phyloP scores from a whole-genome alignment of 2,113 vertebrate species.

The Sula dactylatra region DNA sequence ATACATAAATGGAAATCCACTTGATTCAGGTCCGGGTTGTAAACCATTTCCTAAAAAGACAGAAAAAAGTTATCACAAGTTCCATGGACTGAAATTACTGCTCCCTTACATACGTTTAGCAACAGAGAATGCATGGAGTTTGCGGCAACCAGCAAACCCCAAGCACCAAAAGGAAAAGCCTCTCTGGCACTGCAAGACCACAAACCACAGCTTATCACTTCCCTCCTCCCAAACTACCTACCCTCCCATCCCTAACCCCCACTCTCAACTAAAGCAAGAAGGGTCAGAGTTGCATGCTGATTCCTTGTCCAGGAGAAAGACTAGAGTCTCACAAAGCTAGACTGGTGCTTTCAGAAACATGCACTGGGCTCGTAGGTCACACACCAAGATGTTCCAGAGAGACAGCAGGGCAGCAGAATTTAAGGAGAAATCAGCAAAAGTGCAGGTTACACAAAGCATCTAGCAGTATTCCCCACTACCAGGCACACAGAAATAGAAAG shows the following conservation, averaged over 20 bases:
- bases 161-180: background rate
- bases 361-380: background rate
- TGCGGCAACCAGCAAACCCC: background rate
- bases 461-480: background rate
- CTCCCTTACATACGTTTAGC: background rate
- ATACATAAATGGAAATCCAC: slow-evolving; percentile 72
- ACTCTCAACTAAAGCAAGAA: background rate
- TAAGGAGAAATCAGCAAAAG: background rate
- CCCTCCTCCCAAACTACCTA: background rate
- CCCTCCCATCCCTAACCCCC: background rate
- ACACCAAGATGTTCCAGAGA: background rate
- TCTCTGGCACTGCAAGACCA: background rate
- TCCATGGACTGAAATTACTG: background rate
- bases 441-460: background rate
- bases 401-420: background rate
- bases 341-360: background rate
- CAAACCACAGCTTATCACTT: background rate
- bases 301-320: background rate
- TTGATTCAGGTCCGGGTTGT: slow-evolving; percentile 74
- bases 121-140: background rate
- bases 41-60: slow-evolving; percentile 85
- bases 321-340: background rate
- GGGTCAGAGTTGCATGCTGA: background rate
- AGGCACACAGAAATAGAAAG: background rate
- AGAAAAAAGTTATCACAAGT: background rate